Percentiles rank a stretch among this genome's conserved stretches.
phyloP scores from a whole-genome alignment of 2,888 invertebrate species.

The Mesoligia furuncula region DNA sequence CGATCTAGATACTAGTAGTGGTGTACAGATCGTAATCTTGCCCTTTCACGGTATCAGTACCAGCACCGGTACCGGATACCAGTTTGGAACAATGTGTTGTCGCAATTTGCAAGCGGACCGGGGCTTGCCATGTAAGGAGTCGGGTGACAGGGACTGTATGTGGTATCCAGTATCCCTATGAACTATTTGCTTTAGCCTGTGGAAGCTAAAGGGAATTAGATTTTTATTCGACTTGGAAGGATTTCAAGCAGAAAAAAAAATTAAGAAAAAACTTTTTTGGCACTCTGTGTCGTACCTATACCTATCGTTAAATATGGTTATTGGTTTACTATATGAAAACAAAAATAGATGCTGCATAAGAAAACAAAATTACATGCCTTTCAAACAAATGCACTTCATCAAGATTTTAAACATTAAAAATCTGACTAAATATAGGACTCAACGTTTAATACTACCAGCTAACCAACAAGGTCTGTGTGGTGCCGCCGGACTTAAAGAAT shows the following conservation, averaged over 20 bases:
- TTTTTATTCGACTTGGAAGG: constrained; percentile 23
- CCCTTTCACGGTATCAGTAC: constrained; percentile 65
- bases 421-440: not conserved
- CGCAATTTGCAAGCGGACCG: constrained; percentile 88
- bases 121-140: constrained; percentile 80
- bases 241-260: not conserved
- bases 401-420: not conserved
- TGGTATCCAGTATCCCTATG: constrained; percentile 60
- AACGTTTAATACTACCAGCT: not conserved
- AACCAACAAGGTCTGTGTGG: not conserved
- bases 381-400: not conserved
- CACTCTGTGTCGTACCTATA: too few relatives aligned
- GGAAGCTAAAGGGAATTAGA: constrained; percentile 27
- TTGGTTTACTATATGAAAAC: not conserved
- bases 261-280: not conserved
- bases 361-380: not conserved
- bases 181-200: constrained; percentile 50
- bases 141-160: constrained; percentile 61
- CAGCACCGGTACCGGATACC: constrained; percentile 65
- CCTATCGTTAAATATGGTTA: too few relatives aligned
- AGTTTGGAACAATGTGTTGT: constrained; percentile 86
- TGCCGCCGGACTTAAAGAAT: too few relatives aligned
- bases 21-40: constrained; percentile 71
- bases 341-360: not conserved
- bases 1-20: constrained; percentile 65